Percentiles rank a stretch among this genome's conserved stretches.
Evolutionary conservation across 2,113 vertebrate species (phyloP).

Genomic region (human (Homo sapiens)): DNA sequence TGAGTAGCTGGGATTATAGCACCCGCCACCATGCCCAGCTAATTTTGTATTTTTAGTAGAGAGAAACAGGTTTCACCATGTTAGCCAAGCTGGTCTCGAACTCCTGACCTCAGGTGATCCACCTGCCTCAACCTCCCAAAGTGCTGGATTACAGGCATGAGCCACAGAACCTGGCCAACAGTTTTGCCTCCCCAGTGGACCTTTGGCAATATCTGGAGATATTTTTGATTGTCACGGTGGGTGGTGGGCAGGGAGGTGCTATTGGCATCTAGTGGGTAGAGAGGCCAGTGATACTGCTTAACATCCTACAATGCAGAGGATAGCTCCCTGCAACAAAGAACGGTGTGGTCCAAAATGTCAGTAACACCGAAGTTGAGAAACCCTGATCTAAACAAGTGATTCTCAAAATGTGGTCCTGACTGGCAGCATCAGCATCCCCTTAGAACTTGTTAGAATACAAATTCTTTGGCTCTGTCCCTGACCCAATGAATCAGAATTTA

Average conservation of each 20-base stretch:
- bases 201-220: not conserved
- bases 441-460: not conserved
- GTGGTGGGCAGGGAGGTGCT: not conserved
- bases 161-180: too few relatives aligned
- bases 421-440: not conserved
- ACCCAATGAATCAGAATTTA: not conserved
- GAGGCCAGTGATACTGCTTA: not conserved
- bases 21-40: rapidly evolving
- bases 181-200: not conserved
- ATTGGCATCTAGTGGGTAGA: not conserved
- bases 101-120: too few relatives aligned
- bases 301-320: not conserved
- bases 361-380: not conserved
- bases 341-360: not conserved
- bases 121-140: too few relatives aligned
- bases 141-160: too few relatives aligned
- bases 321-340: not conserved
- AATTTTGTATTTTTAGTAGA: too few relatives aligned
- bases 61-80: too few relatives aligned
- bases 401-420: not conserved
- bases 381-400: not conserved
- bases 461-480: not conserved
- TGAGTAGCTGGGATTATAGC: too few relatives aligned
- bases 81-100: too few relatives aligned
- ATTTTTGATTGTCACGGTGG: not conserved